phyloP scores from a whole-genome alignment of 23 tunicate genomes.

The Ascidia mentula region DNA sequence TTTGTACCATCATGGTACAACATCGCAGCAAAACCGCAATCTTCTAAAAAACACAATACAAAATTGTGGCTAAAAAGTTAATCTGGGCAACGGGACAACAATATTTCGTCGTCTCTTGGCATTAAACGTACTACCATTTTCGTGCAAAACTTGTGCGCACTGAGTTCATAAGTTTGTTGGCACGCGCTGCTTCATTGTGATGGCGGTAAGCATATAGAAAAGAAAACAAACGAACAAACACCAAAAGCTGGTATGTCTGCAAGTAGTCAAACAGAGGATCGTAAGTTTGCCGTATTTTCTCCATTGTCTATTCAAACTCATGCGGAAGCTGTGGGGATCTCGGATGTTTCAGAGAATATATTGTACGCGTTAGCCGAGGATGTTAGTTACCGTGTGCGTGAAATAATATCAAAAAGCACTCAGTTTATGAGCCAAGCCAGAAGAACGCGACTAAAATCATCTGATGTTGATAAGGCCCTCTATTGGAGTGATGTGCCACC shows the following conservation, averaged over 20 bases:
- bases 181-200: too few species aligned
- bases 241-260: background rate
- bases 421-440: conserved; percentile 51
- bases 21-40: too few species aligned
- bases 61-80: too few species aligned
- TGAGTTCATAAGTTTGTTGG: too few species aligned
- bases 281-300: conserved; percentile 55
- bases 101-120: too few species aligned
- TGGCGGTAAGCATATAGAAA: too few species aligned
- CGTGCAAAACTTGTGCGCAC: too few species aligned
- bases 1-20: too few species aligned
- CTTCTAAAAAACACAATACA: too few species aligned
- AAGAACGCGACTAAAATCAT: conserved; percentile 25
- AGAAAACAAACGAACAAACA: background rate
- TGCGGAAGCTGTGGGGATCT: conserved; percentile 56
- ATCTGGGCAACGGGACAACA: too few species aligned
- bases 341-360: conserved; percentile 28
- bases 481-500: conserved; percentile 44
- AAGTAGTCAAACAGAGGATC: conserved; percentile 31
- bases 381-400: conserved; percentile 75
- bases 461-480: conserved; percentile 44
- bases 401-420: conserved; percentile 49
- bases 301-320: conserved; percentile 40
- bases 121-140: too few species aligned
- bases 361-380: conserved; percentile 55